These are phyloP conservation scores for Drusus annulatus DNA, from an alignment of 1,140 invertebrate genomes.

Conservation along the genomic window DNA sequence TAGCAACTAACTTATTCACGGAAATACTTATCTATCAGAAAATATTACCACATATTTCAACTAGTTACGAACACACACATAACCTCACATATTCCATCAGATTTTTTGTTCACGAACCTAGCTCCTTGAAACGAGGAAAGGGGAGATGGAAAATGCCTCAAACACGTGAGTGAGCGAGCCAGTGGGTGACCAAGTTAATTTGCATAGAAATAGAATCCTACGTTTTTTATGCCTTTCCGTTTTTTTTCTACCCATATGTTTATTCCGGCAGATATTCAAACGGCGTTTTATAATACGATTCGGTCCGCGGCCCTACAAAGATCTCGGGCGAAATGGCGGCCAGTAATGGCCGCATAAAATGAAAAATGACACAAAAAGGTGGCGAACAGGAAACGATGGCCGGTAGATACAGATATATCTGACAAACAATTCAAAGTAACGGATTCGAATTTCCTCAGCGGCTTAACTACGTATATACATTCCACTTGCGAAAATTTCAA, in stretches of 20 bases:
- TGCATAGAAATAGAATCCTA: slow-evolving; percentile 58
- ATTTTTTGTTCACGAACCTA: slow-evolving; percentile 8
- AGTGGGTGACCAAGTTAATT: slow-evolving; percentile 51
- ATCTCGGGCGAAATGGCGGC: slow-evolving; percentile 21
- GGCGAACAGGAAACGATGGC: too few relatives aligned
- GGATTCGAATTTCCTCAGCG: too few relatives aligned
- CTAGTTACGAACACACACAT: too few relatives aligned
- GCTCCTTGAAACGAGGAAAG: neutral
- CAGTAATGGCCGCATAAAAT: neutral
- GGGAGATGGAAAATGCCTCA: neutral
- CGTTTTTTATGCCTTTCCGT: slow-evolving; percentile 52
- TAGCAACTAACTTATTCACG: too few relatives aligned
- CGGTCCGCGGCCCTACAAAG: neutral
- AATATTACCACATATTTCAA: too few relatives aligned
- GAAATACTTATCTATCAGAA: too few relatives aligned
- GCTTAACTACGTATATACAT: too few relatives aligned
- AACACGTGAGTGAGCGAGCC: neutral
- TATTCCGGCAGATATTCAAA: slow-evolving; percentile 55
- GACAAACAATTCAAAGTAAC: too few relatives aligned
- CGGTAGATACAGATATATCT: too few relatives aligned
- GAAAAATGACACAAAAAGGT: neutral
- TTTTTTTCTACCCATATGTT: slow-evolving; percentile 54
- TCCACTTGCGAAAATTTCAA: too few relatives aligned
- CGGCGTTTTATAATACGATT: slow-evolving; percentile 23
- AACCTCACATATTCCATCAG: too few relatives aligned